These are phyloP conservation scores for Rhodeus uyekii DNA, from an alignment of 2,797 vertebrate species.

Conservation along the genomic window DNA sequence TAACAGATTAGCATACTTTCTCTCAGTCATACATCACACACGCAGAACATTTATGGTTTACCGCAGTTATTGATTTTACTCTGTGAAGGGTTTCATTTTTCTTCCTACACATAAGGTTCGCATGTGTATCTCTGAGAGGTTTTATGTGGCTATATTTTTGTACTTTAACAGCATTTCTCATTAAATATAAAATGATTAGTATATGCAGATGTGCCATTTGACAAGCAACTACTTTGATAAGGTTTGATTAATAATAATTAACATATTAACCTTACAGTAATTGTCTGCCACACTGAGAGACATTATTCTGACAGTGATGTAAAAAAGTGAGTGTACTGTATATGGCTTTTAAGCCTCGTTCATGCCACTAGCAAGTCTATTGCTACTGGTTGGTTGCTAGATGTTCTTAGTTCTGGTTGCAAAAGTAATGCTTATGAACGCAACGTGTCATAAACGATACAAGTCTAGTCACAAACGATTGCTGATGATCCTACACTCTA, in stretches of 20 bases:
- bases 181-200: background rate
- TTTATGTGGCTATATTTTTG: slow-evolving; percentile 9
- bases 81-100: slow-evolving; percentile 34
- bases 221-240: slow-evolving; percentile 37
- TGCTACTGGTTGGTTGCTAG: background rate
- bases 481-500: no score
- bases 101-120: slow-evolving; percentile 10
- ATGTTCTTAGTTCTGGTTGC: background rate
- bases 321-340: slow-evolving; percentile 6
- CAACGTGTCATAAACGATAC: background rate
- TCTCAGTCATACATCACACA: slow-evolving; percentile 45
- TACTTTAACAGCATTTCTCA: background rate
- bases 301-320: slow-evolving; percentile 7
- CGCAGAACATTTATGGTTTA: slow-evolving; percentile 47
- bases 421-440: background rate
- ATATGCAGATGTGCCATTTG: slow-evolving; percentile 42
- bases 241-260: slow-evolving; percentile 45
- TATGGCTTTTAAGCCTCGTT: background rate
- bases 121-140: slow-evolving; percentile 22
- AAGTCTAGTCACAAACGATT: background rate
- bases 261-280: slow-evolving; percentile 44
- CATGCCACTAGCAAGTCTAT: background rate
- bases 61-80: slow-evolving; percentile 45
- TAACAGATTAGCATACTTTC: slow-evolving; percentile 52
- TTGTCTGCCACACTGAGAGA: slow-evolving; percentile 24